A percentile compares a stretch with the other conserved stretches of the same genome.
Conservation (phyloP, 2,113 vertebrate species). For the Atractosteus spatula region DNA sequence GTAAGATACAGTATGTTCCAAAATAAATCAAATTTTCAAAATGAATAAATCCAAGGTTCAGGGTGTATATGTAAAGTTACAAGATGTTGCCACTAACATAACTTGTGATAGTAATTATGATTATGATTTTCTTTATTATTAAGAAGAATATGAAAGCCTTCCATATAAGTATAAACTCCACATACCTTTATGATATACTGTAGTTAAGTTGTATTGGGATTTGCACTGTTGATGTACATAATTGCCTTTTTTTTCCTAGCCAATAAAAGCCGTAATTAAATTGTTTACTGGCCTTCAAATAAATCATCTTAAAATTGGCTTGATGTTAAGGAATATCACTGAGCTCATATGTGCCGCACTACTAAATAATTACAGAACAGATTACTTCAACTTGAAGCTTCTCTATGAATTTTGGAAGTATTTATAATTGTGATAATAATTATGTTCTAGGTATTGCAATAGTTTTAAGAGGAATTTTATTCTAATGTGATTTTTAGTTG, state of each 20-base stretch:
- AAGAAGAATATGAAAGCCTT: too few species aligned
- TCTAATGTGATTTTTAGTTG: too few species aligned
- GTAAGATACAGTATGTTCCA: too few species aligned
- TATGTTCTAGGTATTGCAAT: slow-evolving; percentile 19
- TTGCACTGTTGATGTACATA: slow-evolving; percentile 29
- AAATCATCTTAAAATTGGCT: slow-evolving; percentile 64
- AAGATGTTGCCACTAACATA: too few species aligned
- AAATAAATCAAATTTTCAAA: too few species aligned
- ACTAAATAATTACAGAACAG: slow-evolving; percentile 55
- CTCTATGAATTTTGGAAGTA: slow-evolving; percentile 30
- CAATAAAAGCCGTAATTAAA: slow-evolving; percentile 53
- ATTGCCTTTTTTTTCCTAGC: slow-evolving; percentile 50
- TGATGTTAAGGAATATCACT: slow-evolving; percentile 56
- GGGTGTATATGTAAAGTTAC: too few species aligned
- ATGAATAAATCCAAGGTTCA: too few species aligned
- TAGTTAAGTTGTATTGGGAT: too few species aligned
- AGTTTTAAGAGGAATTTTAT: background rate
- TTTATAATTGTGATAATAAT: slow-evolving; percentile 51
- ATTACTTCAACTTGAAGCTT: slow-evolving; percentile 43
- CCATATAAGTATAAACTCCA: too few species aligned
- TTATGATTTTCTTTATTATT: too few species aligned
- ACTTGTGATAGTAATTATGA: too few species aligned
- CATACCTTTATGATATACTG: too few species aligned
- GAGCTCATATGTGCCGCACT: slow-evolving; percentile 41
- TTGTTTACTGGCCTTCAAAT: slow-evolving; percentile 60